Base-by-base conservation (phyloP, 2,113 vertebrate genomes). In the Lethenteron reissneri region DNA sequence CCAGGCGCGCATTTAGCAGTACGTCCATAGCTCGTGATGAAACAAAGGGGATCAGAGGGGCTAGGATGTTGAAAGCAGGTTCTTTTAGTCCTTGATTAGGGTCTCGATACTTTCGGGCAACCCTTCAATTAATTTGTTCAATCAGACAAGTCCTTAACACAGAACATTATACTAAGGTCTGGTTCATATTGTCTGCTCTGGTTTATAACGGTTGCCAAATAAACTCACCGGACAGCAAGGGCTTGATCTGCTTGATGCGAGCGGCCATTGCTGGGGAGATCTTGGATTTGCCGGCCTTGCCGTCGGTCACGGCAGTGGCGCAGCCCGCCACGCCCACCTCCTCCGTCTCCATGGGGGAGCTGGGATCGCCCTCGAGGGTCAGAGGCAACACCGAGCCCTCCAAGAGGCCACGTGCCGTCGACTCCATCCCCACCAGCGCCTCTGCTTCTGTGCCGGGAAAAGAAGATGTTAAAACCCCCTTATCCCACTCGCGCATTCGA, bases 181-280 rank as follows among this genome's bases (percentile, higher is more conserved):
- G 41, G 41, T 41, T 41, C 41, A 41, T 7, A 41, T 41, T 41
- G 41, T 41, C 41, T 41, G 41, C 41, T 41, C 41, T 41, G 41
- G 41, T 41, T 41, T 41, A 41, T 41, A 41, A 7, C 41, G 41
- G 41, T 41, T 41, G 41, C 41, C 41, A 41, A 5, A 7, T 41
- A 41, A 7, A 60, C 81, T 83, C 58, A 92, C 89, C 89, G 69
- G 89, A 94, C 12, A 94, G 82, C 56, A 94, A 77, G 2, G 89
- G 89, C 75, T 94, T 94, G 73, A 94, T 94, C 76, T 94, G 89
- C 75, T 94, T 94, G 74, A 94, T 94, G 74, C 88, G 85, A 13
- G 89, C 90, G 68, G 89, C 88, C 89, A 94, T 94, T 41, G 89
- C 88, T 58, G 89, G 88, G 3, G 87, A 92, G 70, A 94, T 87